A percentile compares a stretch with the other conserved stretches of the same genome.
Evolutionary conservation across 2,113 vertebrate genomes (phyloP).

Genomic region (Notarius lentiginosus): DNA sequence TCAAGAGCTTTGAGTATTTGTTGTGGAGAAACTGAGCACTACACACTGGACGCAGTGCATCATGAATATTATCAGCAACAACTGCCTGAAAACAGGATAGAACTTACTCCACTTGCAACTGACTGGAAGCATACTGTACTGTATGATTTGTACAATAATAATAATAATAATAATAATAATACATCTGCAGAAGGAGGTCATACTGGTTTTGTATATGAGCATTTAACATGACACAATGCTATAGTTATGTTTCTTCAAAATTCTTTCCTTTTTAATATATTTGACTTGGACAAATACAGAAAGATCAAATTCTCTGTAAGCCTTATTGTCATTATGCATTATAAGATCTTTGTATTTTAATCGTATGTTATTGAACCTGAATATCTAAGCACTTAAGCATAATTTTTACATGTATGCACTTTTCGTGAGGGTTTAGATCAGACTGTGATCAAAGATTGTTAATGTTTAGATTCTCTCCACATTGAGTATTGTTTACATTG

Average conservation of each 20-base stretch:
- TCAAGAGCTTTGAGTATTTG: slow-evolving; percentile 1
- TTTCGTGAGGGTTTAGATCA: slow-evolving; percentile 11
- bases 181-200: slow-evolving; percentile 16
- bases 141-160: slow-evolving; percentile 10
- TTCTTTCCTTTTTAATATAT: slow-evolving; percentile 28
- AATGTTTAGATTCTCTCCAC: neutral
- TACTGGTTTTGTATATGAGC: slow-evolving; percentile 9
- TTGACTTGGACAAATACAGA: slow-evolving; percentile 8
- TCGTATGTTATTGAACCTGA: slow-evolving; percentile 18
- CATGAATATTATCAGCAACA: slow-evolving; percentile 11
- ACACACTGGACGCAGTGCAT: neutral
- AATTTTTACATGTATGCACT: slow-evolving; percentile 27
- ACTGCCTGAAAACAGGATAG: neutral
- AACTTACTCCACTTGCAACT: slow-evolving; percentile 2
- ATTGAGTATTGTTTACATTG: slow-evolving; percentile 21
- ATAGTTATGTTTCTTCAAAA: neutral
- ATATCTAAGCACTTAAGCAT: slow-evolving; percentile 40
- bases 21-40: neutral
- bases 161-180: slow-evolving; percentile 3
- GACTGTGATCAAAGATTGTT: neutral
- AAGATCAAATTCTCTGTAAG: neutral
- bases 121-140: neutral
- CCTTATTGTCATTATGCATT: slow-evolving; percentile 2
- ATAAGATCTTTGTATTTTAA: slow-evolving; percentile 25
- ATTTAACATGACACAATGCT: slow-evolving; percentile 10